Conservation (phyloP, 2,888 invertebrate genomes). For the Drosophila buzzatii region DNA sequence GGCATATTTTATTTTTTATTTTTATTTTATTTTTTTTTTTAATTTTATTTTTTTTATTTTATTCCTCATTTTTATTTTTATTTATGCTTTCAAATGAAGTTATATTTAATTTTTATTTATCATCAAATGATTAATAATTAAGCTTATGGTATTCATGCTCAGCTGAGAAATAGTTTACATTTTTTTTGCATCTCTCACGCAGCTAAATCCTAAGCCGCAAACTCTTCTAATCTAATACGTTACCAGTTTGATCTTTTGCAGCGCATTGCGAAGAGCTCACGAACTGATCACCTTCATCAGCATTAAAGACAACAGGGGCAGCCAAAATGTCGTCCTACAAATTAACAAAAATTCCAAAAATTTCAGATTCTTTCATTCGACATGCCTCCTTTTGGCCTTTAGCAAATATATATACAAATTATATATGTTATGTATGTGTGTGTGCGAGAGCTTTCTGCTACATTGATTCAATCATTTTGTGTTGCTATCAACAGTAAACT, state of each 20-base stretch:
- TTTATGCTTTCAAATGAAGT: background rate
- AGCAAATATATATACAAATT: background rate
- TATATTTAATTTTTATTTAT: background rate
- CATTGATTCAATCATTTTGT: conserved; percentile 73
- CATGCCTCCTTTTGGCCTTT: conserved; percentile 57
- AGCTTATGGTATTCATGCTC: background rate
- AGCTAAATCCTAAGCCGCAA: background rate
- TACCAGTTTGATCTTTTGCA: conserved; percentile 7
- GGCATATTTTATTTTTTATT: no score
- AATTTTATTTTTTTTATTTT: no score
- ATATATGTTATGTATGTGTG: background rate
- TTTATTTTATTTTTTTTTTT: no score
- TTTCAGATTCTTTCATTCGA: conserved; percentile 50
- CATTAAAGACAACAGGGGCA: conserved; percentile 69
- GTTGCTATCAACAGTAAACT: conserved; percentile 56
- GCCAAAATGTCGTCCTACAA: conserved; percentile 79
- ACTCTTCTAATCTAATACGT: conserved; percentile 9
- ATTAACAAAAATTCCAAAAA: conserved; percentile 79
- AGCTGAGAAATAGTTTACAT: conserved; percentile 11
- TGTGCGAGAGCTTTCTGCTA: conserved; percentile 39
- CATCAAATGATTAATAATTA: background rate
- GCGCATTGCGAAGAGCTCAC: conserved; percentile 1
- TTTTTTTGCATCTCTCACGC: background rate
- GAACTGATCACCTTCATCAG: conserved; percentile 40
- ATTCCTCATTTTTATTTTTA: no score